Percentiles rank a stretch among this genome's conserved stretches.
phyloP scores from a whole-genome alignment of 2,888 invertebrate genomes.

The Zaprionus obscuricornis region DNA sequence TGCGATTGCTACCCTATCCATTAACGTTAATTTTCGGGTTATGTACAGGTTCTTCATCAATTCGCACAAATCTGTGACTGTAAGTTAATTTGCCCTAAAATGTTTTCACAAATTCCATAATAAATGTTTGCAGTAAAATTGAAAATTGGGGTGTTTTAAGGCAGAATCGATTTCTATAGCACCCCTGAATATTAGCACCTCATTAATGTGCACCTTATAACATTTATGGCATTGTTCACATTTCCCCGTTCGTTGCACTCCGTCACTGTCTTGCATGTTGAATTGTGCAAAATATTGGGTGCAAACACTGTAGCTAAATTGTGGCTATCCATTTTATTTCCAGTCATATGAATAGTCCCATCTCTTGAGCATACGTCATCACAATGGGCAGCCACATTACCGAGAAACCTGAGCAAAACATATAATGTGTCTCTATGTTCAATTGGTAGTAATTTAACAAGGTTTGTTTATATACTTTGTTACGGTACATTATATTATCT shows the following conservation, averaged over 20 bases:
- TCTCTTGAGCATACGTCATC: conserved; percentile 71
- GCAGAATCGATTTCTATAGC: too few relatives aligned
- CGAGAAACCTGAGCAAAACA: conserved; percentile 91
- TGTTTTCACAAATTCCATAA: background rate
- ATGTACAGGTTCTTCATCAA: too few relatives aligned
- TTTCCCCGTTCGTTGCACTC: conserved; percentile 72
- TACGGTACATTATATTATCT: conserved; percentile 75
- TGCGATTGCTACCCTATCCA: too few relatives aligned
- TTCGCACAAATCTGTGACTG: too few relatives aligned
- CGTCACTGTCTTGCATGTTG: conserved; percentile 36
- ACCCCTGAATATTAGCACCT: too few relatives aligned
- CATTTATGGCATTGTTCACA: conserved; percentile 95
- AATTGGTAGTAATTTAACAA: conserved; percentile 93
- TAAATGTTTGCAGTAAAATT: too few relatives aligned
- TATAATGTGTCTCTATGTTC: conserved; percentile 94
- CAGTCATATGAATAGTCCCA: conserved; percentile 82
- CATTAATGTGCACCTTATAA: too few relatives aligned
- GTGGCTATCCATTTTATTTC: conserved; percentile 97
- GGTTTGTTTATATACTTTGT: conserved; percentile 46
- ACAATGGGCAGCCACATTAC: conserved; percentile 84
- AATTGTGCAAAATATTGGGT: conserved; percentile 93
- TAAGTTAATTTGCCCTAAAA: too few relatives aligned
- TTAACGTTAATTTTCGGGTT: too few relatives aligned
- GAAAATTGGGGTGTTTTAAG: too few relatives aligned
- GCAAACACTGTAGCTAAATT: conserved; percentile 97